Conservation (phyloP, 2,113 vertebrate species). For the Anser brachyrhynchus region DNA sequence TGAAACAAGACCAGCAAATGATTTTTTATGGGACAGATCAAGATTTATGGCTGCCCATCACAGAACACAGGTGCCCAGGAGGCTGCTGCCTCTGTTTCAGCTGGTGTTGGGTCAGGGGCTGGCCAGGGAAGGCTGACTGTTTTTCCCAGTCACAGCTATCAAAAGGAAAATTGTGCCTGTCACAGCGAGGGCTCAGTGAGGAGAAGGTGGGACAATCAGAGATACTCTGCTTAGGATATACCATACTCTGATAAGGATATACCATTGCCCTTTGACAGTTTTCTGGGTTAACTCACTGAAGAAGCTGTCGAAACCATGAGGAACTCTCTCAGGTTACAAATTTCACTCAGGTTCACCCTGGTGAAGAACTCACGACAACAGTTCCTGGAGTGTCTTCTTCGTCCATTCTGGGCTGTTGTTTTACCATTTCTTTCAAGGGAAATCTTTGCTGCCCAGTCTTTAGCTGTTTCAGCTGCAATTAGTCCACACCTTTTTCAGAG, state of each 20-base stretch:
- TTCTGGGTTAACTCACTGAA: background rate
- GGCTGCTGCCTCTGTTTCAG: background rate
- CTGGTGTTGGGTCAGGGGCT: background rate
- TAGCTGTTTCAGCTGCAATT: background rate
- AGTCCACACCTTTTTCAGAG: background rate
- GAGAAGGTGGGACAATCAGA: background rate
- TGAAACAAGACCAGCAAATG: background rate
- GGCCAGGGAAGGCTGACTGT: background rate
- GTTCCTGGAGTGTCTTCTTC: background rate
- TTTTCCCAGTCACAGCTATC: background rate
- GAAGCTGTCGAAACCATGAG: background rate
- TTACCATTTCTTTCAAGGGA: background rate
- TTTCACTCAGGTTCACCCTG: background rate
- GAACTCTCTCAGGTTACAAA: background rate
- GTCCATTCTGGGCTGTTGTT: no score
- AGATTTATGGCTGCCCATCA: background rate
- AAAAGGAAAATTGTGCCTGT: background rate
- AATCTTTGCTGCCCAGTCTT: background rate
- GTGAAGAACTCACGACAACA: background rate
- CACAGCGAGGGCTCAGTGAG: background rate
- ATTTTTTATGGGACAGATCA: background rate
- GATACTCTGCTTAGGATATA: background rate
- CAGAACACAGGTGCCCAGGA: rapidly evolving
- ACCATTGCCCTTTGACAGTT: background rate
- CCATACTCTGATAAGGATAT: background rate